Evolutionary conservation across 1,140 invertebrate species (phyloP), one percentile per base, ranked within the genome.

Genomic region (Macrosteles quadrilineatus): DNA sequence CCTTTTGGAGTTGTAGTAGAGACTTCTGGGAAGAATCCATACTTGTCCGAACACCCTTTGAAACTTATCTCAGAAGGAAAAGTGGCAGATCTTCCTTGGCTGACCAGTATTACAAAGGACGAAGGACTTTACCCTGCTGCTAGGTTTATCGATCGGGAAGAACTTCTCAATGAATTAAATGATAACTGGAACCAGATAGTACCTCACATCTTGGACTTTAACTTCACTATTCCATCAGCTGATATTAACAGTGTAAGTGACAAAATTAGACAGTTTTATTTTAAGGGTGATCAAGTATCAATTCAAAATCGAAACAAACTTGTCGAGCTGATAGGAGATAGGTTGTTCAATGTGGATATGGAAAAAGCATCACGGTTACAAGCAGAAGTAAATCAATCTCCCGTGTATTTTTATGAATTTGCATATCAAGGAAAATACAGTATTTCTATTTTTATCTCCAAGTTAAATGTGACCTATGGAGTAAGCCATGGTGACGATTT

Each of bases 1-100:
- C 67, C 67, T 23, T 69, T 69, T 36, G 67, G 67, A 23, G 50
- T 55, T 12, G 50, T 57, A 1, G 32, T 69, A 2, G 67, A 69
- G 31, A 36, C 17, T 1, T 23, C n/a, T 1, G 17, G 25, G 1
- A 47, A 36, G 14, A 12, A 77, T 23, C 78, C 80, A 0, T 69
- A 79, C 0, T 29, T 82, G 27, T 79, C 76, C 4, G 67, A 72
- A 36, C 69, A 79, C 70, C 81, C 81, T 4, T 36, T 29, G 53
- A 59, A 4, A 14, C 1, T 50, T 2, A 25, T 63, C 6, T 17
- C 0, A 19, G 65, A 40, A 19, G 19, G 32, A 14, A 19, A 36
- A 30, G n/a, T 40, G 1, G 17, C 62, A 12, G 32, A 23, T 31
- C 27, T 45, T 2, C 80, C 81, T 4, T 77, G 75, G 71, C 77